Evolutionary conservation across 2,113 vertebrate genomes (phyloP).

Genomic region (Salvator merianae): DNA sequence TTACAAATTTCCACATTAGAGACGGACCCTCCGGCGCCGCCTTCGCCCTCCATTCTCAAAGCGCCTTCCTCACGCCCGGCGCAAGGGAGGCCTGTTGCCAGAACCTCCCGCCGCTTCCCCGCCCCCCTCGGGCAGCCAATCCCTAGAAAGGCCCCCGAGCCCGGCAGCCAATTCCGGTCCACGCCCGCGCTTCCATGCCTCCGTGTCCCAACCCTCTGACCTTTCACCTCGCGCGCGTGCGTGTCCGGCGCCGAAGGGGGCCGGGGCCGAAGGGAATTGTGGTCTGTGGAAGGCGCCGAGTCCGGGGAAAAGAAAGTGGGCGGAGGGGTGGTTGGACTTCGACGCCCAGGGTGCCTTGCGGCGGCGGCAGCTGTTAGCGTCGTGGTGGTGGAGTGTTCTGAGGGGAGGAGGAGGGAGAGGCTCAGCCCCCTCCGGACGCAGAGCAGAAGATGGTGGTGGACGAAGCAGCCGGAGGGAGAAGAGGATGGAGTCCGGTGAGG

Average conservation of each 20-base stretch:
- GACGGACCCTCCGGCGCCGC: slow-evolving; percentile 56
- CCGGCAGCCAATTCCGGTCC: background rate
- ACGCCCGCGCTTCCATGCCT: background rate
- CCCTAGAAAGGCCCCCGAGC: background rate
- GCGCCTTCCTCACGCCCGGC: too few relatives aligned
- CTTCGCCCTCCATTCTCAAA: slow-evolving; percentile 74
- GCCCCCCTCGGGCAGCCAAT: background rate
- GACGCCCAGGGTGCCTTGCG: slow-evolving; percentile 62
- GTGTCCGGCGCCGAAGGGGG: too few relatives aligned
- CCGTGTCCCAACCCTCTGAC: too few relatives aligned
- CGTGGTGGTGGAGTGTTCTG: slow-evolving; percentile 32
- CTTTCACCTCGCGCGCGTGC: background rate
- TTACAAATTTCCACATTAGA: slow-evolving; percentile 90
- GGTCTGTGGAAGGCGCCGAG: background rate
- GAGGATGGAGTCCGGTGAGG: slow-evolving; percentile 72
- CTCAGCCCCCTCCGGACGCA: background rate
- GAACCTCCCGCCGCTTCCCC: accelerated
- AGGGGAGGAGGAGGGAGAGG: background rate
- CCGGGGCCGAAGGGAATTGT: slow-evolving; percentile 53
- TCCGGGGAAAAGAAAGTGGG: accelerated
- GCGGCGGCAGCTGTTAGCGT: background rate
- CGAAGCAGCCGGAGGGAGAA: slow-evolving; percentile 51
- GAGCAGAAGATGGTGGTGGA: slow-evolving; percentile 17
- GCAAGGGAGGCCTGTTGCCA: too few relatives aligned
- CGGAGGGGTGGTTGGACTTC: slow-evolving; percentile 52